phyloP scores from a whole-genome alignment of 2,797 vertebrate species.

The Botia kubotai region DNA sequence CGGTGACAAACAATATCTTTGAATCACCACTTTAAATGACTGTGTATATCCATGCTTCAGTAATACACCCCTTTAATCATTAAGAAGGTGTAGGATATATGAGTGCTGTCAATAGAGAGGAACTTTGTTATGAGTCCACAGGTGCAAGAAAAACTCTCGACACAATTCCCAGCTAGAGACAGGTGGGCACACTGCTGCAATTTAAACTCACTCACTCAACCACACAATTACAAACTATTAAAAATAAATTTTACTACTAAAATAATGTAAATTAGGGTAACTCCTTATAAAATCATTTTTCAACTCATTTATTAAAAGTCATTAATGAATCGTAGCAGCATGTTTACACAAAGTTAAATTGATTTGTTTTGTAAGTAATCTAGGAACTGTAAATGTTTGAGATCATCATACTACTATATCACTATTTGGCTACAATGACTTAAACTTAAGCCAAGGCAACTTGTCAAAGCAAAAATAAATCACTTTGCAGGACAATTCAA shows the following conservation, averaged over 20 bases:
- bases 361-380: background rate
- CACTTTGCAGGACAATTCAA: background rate
- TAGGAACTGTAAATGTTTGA: no score
- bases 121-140: conserved; percentile 19
- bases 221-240: background rate
- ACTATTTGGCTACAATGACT: no score
- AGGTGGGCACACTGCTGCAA: conserved; percentile 21
- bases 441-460: background rate
- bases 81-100: background rate
- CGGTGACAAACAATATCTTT: conserved; percentile 10
- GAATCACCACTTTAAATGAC: conserved; percentile 15
- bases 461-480: background rate
- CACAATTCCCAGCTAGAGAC: conserved; percentile 23
- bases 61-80: conserved; percentile 1
- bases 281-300: no score
- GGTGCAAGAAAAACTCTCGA: conserved; percentile 37
- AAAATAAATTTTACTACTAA: background rate
- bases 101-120: conserved; percentile 18
- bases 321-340: background rate
- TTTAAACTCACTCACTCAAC: background rate
- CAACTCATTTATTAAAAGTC: background rate
- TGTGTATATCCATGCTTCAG: background rate
- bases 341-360: background rate
- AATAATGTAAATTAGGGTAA: no score
- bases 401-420: no score